A percentile compares a stretch with the other conserved stretches of the same genome.
phyloP scores from a whole-genome alignment of 2,888 invertebrate species.

The Mycalesis mineus region DNA sequence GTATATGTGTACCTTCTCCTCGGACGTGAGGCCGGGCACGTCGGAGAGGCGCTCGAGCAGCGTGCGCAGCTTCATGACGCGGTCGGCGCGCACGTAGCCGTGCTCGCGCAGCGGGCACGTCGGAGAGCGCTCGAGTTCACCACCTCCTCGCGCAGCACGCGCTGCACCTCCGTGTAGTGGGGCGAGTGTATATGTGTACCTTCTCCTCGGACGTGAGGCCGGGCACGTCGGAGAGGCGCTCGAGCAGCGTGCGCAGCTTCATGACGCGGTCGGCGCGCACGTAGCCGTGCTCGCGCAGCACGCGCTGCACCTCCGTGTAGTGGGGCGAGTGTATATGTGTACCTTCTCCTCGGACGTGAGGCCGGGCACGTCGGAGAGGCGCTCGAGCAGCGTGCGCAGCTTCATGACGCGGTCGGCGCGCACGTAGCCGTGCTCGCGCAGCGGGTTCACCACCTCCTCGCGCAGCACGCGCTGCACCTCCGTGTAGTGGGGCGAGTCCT shows the following conservation, averaged over 20 bases:
- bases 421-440: slow-evolving; percentile 93
- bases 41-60: slow-evolving; percentile 92
- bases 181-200: slow-evolving; percentile 44
- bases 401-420: slow-evolving; percentile 98
- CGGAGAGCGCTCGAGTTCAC: too few species aligned
- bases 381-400: slow-evolving; percentile 90
- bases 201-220: slow-evolving; percentile 95
- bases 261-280: slow-evolving; percentile 97
- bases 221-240: too few species aligned
- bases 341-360: slow-evolving; percentile 93
- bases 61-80: slow-evolving; percentile 94
- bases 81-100: slow-evolving; percentile 95
- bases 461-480: slow-evolving; percentile 92
- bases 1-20: slow-evolving; percentile 94
- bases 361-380: slow-evolving; percentile 93
- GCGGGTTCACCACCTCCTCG: slow-evolving; percentile 97
- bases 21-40: slow-evolving; percentile 92
- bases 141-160: too few species aligned
- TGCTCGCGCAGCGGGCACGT: slow-evolving; percentile 92
- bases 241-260: slow-evolving; percentile 90
- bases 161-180: too few species aligned
- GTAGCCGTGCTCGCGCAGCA: slow-evolving; percentile 91
- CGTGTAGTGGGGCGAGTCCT: slow-evolving; percentile 79
- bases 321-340: too few species aligned
- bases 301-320: too few species aligned